Evolutionary conservation across 2,888 invertebrate species (phyloP), one percentile per base, ranked within the genome.

Genomic region (Anaspis maculata): DNA sequence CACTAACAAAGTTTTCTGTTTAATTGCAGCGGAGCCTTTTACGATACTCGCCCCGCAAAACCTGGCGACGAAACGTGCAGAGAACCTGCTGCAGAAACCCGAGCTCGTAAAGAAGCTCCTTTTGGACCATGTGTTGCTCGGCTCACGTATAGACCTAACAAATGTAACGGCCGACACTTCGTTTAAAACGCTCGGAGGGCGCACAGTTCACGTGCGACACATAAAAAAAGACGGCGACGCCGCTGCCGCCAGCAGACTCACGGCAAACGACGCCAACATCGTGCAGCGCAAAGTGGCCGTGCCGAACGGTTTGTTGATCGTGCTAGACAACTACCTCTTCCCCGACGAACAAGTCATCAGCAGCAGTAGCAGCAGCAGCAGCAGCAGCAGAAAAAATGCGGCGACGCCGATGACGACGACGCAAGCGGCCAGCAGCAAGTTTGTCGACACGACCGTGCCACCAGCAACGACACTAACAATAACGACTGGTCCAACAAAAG

Each of bases 11-110:
- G n/a, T n/a, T n/a, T n/a, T n/a, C n/a, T n/a, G n/a, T n/a, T n/a
- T 44, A 40, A 29, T 68, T 66, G 10, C 68, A 76, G 76, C 73
- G 54, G 69, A 72, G 42, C 72, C 73, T 7, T 76, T 72, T 51
- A 76, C 76, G 53, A 69, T 76, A 52, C 66, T 76, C 54, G 71
- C 74, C 31, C 76, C 76, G 45, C 65, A 68, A 48, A 70, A 69
- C 49, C 55, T 59, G 30, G 72, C 72, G 45, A 62, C 68, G 30
- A 62, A 67, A 39, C 66, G 64, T 38, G 50, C 51, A 2, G 57
- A 56, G 34, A 55, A 46, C 38, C 51, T 66, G 16, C 56, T 65
- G 24, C 61, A 62, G 24, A 62, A 66, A 34, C 68, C 68, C 26
- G 71, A 72, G 36, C 64, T 70, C 25, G 66, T 76, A 41, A 74